Base-by-base conservation (phyloP, 2,888 invertebrate species). In the Callinectes sapidus region DNA sequence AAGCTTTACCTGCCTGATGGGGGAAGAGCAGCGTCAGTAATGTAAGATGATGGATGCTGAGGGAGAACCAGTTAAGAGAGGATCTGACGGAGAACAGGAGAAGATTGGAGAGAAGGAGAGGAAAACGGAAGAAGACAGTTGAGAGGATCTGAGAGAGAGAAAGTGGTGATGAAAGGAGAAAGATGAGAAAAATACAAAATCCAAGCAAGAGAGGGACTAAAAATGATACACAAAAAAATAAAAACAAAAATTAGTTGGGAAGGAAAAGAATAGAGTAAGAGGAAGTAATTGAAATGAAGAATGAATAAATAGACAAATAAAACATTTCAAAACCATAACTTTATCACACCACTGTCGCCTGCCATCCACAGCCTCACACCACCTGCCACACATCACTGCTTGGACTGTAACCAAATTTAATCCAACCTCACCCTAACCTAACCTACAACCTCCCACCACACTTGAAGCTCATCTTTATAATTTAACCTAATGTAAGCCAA, bases 1-100 rank as follows among this genome's bases (percentile, higher is more conserved):
- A 98, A 39, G 98, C 98, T 96, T 97, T 98, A 71, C 91, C 88
- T 94, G 96, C 95, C 71, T 96, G 95, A n/a, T 28, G 28, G 71
- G 28, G 95, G 71, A 71, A 8, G 28, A 28, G n/a, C 10, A n/a
- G 71, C 10, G 48, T 48, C 48, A 5, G 48, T 48, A 48, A 48
- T 48, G 48, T 48, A 10, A 48, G 48, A 5, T 61, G 61, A 61
- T 1, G 18, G 28, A 18, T 23, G 6, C 61, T 2, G 10, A 61
- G 23, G 61, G 10, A 61, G 61, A 61, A 16, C 23, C 13, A 61
- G 61, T 16, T 23, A 39, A 39, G 18, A 61, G 23, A 61, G 61
- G 61, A 2, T 16, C 23, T 16, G 61, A 61, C 23, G 0, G 61
- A 23, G 61, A 23, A 18, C 2, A 23, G 10, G 23, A 28, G n/a